Conservation (phyloP, 2,113 vertebrate genomes). For the Odontesthes bonariensis region DNA sequence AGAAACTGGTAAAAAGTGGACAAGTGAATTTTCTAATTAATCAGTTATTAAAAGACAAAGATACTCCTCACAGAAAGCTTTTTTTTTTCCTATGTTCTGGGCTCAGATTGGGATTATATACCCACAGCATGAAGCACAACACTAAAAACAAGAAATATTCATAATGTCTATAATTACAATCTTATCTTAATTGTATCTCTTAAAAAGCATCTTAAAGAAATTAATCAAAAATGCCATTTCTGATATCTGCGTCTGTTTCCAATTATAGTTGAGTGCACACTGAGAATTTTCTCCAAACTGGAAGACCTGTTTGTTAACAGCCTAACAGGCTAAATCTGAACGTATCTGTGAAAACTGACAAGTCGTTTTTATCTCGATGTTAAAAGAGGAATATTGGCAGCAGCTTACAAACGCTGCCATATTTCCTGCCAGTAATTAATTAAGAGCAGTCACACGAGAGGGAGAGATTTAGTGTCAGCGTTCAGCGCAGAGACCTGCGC, state of each 20-base stretch:
- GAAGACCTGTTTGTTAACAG: not conserved
- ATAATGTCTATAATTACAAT: not conserved
- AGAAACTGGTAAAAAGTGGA: too few species aligned
- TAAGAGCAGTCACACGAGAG: conserved; percentile 53
- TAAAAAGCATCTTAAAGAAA: conserved; percentile 9
- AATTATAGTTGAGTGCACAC: not conserved
- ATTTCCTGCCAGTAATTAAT: conserved; percentile 61
- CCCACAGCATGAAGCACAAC: not conserved
- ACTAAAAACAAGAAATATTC: not conserved
- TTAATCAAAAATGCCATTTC: not conserved
- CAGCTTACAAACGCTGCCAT: conserved; percentile 35
- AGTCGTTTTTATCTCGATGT: conserved; percentile 44
- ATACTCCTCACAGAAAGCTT: not conserved
- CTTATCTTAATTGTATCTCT: conserved; percentile 5
- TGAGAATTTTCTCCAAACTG: not conserved
- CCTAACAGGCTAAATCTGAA: not conserved
- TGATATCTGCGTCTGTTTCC: conserved; percentile 4
- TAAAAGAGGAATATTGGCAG: conserved; percentile 47
- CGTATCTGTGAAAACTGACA: conserved; percentile 27
- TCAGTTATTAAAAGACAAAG: not conserved
- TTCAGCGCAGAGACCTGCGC: conserved; percentile 58
- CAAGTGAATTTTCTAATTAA: not conserved
- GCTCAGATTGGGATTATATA: not conserved
- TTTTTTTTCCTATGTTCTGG: not conserved
- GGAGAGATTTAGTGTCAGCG: conserved; percentile 43